A percentile compares a stretch with the other conserved stretches of the same genome.
phyloP scores from a whole-genome alignment of 2,888 invertebrate species.

The Nysson spinosus region DNA sequence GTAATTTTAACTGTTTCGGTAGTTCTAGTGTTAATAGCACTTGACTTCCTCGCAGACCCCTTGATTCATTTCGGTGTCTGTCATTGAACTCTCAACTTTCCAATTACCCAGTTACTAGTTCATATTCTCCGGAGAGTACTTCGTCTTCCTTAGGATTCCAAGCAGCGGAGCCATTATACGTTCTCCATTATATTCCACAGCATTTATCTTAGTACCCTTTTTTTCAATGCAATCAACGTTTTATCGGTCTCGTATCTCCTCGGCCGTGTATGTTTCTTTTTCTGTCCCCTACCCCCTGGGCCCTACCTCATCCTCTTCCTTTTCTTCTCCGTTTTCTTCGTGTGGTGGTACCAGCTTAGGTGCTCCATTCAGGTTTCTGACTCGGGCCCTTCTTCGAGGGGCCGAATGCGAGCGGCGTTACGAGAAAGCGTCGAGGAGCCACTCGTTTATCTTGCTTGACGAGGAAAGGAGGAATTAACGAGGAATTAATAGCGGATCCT shows the following conservation, averaged over 20 bases:
- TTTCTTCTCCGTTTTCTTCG: slow-evolving; percentile 7
- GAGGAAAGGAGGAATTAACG: slow-evolving; percentile 78
- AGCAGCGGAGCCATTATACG: slow-evolving; percentile 34
- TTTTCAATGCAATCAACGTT: slow-evolving; percentile 61
- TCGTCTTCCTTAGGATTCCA: slow-evolving; percentile 36
- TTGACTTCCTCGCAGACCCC: no score
- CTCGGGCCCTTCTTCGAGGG: slow-evolving; percentile 28
- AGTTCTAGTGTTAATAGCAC: no score
- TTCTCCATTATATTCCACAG: slow-evolving; percentile 48
- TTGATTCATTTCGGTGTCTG: neutral
- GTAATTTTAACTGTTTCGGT: no score
- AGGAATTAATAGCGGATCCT: slow-evolving; percentile 77
- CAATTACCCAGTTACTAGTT: slow-evolving; percentile 37
- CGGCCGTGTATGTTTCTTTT: slow-evolving; percentile 44
- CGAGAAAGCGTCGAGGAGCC: slow-evolving; percentile 60
- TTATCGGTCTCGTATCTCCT: slow-evolving; percentile 63
- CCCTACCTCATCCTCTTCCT: slow-evolving; percentile 3
- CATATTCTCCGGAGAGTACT: slow-evolving; percentile 41
- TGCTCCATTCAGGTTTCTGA: slow-evolving; percentile 32
- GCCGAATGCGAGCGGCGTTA: slow-evolving; percentile 44
- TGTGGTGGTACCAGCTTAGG: neutral
- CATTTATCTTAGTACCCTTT: slow-evolving; percentile 59
- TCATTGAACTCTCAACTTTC: slow-evolving; percentile 16
- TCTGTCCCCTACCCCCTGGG: slow-evolving; percentile 4
- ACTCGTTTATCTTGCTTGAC: slow-evolving; percentile 77